phyloP scores from a whole-genome alignment of 2,888 invertebrate species.

The Hypsopygia costalis region DNA sequence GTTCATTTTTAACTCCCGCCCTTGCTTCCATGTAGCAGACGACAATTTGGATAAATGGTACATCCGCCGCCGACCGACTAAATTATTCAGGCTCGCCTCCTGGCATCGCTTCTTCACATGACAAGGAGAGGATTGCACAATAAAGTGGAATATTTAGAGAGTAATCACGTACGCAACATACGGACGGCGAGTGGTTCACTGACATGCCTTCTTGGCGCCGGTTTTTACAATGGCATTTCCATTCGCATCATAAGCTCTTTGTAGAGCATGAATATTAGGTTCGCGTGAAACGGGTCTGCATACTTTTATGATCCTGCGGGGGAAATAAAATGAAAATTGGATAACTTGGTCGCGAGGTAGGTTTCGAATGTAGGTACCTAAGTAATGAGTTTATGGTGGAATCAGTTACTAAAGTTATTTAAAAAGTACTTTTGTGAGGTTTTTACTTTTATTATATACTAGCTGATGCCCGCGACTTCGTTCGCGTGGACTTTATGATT shows the following conservation, averaged over 20 bases:
- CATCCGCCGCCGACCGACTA: slow-evolving; percentile 58
- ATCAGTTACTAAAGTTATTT: too few species aligned
- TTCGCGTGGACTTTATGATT: too few species aligned
- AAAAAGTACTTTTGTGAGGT: too few species aligned
- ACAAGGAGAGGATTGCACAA: slow-evolving; percentile 67
- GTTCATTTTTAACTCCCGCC: slow-evolving; percentile 65
- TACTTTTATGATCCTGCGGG: slow-evolving; percentile 17
- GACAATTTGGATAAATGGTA: slow-evolving; percentile 76
- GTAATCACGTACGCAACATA: slow-evolving; percentile 66
- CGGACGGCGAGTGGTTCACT: slow-evolving; percentile 41
- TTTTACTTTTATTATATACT: too few species aligned
- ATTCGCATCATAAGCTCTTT: slow-evolving; percentile 37
- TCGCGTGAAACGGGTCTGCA: slow-evolving; percentile 16
- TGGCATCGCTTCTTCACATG: slow-evolving; percentile 60
- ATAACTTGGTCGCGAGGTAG: slow-evolving; percentile 12
- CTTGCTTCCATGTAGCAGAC: slow-evolving; percentile 45
- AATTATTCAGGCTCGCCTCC: slow-evolving; percentile 63
- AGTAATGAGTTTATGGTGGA: too few species aligned
- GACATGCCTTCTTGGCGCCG: slow-evolving; percentile 23
- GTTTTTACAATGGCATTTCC: slow-evolving; percentile 41
- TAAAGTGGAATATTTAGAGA: slow-evolving; percentile 74
- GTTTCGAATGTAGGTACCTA: slow-evolving; percentile 5
- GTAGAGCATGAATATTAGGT: slow-evolving; percentile 36
- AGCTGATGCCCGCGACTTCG: too few species aligned
- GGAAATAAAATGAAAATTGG: slow-evolving; percentile 17